Evolutionary conservation across 2,113 vertebrate species (phyloP).

Genomic region (Isichthys henryi): DNA sequence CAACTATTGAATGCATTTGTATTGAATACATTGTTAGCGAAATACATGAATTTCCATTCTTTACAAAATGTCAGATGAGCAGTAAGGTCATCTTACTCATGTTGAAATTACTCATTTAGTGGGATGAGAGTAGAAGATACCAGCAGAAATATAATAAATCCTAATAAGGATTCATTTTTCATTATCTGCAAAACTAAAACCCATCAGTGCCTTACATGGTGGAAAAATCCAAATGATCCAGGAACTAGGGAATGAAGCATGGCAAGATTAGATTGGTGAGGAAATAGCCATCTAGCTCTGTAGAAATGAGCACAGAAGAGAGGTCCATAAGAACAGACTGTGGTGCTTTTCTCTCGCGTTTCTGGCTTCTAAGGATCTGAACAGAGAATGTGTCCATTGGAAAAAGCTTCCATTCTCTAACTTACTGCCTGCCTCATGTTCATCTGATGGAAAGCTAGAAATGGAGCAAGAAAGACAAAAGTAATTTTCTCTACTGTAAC

Average conservation of each 20-base stretch:
- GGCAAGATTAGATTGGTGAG: background rate
- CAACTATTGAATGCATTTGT: too few species aligned
- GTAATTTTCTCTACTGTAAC: background rate
- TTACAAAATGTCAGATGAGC: background rate
- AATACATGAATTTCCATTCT: background rate
- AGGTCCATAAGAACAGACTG: background rate
- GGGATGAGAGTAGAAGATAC: background rate
- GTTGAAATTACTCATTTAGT: background rate
- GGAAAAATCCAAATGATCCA: background rate
- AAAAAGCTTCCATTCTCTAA: background rate
- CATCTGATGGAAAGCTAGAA: background rate
- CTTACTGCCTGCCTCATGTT: background rate
- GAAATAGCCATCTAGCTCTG: background rate
- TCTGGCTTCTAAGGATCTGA: background rate
- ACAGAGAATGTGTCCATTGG: background rate
- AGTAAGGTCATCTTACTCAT: background rate
- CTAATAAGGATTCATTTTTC: background rate
- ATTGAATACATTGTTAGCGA: background rate
- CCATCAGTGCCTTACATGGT: background rate
- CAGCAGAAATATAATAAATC: background rate
- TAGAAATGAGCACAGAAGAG: background rate
- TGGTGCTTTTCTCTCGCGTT: background rate
- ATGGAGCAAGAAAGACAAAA: slow-evolving; percentile 4
- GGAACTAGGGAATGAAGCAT: background rate
- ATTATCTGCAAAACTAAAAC: background rate